Evolutionary conservation across 2,113 vertebrate genomes (phyloP).

Genomic region (Procavia capensis): DNA sequence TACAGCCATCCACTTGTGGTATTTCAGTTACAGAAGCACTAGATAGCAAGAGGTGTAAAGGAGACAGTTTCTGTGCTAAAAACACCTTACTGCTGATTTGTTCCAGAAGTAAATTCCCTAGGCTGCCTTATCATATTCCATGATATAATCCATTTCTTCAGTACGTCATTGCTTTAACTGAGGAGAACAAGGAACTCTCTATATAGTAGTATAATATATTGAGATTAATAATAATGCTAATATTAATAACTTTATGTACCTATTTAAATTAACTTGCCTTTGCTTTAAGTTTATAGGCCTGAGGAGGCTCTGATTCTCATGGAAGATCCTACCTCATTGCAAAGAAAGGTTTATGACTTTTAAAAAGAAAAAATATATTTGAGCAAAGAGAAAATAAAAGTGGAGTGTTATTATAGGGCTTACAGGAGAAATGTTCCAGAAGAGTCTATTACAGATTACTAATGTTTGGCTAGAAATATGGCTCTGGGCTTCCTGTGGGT

Average conservation of each 20-base stretch:
- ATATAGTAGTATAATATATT: background rate
- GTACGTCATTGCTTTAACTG: background rate
- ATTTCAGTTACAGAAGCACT: too few species aligned
- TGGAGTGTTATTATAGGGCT: background rate
- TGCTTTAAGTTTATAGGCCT: constrained; percentile 9
- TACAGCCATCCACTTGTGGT: too few species aligned
- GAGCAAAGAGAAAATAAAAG: background rate
- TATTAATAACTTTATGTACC: background rate
- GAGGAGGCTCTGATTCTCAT: background rate
- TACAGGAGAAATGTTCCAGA: background rate
- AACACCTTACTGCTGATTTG: background rate
- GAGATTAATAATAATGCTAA: background rate
- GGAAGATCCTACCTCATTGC: background rate
- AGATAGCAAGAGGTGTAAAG: background rate
- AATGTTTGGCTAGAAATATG: background rate
- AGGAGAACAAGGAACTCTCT: background rate
- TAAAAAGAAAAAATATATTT: background rate
- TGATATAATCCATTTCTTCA: background rate
- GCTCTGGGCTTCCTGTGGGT: background rate
- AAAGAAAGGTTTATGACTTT: background rate
- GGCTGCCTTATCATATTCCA: background rate
- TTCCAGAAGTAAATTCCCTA: background rate
- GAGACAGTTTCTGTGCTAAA: background rate
- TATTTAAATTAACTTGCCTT: constrained; percentile 1
- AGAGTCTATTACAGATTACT: background rate